A percentile compares a stretch with the other conserved stretches of the same genome.
Conservation (phyloP, 2,888 invertebrate genomes). For the Aromia moschata region DNA sequence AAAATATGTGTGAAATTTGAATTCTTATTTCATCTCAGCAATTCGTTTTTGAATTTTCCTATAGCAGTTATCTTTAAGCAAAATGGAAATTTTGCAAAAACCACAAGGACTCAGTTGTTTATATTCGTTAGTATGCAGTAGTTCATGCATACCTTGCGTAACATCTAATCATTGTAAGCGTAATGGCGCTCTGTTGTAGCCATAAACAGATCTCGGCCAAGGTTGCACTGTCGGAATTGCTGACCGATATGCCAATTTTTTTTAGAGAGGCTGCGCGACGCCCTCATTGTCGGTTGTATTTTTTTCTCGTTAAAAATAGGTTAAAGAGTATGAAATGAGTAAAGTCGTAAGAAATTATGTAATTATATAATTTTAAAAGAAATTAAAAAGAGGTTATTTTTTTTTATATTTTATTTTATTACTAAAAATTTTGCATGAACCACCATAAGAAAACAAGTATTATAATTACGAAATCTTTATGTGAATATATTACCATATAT, state of each 20-base stretch:
- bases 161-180: not conserved
- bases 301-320: not conserved
- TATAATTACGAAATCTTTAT: too few species aligned
- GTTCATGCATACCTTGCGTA: not conserved
- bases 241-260: conserved; percentile 23
- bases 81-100: not conserved
- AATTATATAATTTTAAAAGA: not conserved
- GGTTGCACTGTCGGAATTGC: conserved; percentile 11
- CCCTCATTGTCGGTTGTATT: conserved; percentile 11
- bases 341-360: too few species aligned
- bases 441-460: too few species aligned
- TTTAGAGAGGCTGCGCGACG: conserved; percentile 12
- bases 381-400: too few species aligned
- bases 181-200: not conserved
- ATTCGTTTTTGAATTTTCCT: not conserved
- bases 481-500: too few species aligned
- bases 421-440: too few species aligned
- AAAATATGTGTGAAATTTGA: too few species aligned
- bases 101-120: not conserved
- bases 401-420: too few species aligned
- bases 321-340: not conserved
- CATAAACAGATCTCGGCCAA: conserved; percentile 22
- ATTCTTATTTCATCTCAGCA: not conserved
- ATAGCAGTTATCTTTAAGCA: not conserved
- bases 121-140: too few species aligned